Base-by-base conservation (phyloP, 2,888 invertebrate species). In the Alloscopus bannaensis region DNA sequence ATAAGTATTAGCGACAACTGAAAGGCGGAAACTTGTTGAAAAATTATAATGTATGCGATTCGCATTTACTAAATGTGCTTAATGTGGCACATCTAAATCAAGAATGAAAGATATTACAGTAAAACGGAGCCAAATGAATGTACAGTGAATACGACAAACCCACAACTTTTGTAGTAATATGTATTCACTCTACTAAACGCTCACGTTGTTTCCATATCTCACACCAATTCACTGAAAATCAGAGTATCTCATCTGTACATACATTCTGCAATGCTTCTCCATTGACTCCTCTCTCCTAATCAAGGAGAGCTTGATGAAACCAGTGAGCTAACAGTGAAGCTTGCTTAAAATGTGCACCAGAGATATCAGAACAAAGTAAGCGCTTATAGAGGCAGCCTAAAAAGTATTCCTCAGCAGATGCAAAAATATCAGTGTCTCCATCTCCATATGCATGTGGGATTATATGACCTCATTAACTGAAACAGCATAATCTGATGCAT, bases 381-480 rank as follows among this genome's bases (percentile, higher is more conserved):
- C 3, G 18, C 20, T 11, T 22, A 26, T 26, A 57, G 11, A 57
- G 6, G 26, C 16, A 11, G 20, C 57, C 16, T 57, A 69, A 70
- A 47, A 29, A 40, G 70, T 69, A 13, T 42, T 18, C 40, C 36
- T 69, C 57, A 6, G 70, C 36, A 70, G 70, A 70, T 70, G 70
- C 70, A 70, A 70, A 70, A 68, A 70, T 20, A 18, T 3, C 18
- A 36, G 36, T 66, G 50, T 66, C 66, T 22, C 28, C 64, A 47
- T 24, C 36, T 6, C 31, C 42, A 69, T 57, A 28, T 57, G 40
- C 60, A 50, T 62, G 50, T 64, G 45, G 29, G 26, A 65, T 73
- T 60, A 73, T 73, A 52, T 73, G 72, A 73, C 72, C 72, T 64
- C 72, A 73, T 73, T 73, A 73, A 18, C 62, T 62, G 62, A 62